Conservation (phyloP, 1,140 invertebrate genomes). For the Phymastichus coffea region DNA sequence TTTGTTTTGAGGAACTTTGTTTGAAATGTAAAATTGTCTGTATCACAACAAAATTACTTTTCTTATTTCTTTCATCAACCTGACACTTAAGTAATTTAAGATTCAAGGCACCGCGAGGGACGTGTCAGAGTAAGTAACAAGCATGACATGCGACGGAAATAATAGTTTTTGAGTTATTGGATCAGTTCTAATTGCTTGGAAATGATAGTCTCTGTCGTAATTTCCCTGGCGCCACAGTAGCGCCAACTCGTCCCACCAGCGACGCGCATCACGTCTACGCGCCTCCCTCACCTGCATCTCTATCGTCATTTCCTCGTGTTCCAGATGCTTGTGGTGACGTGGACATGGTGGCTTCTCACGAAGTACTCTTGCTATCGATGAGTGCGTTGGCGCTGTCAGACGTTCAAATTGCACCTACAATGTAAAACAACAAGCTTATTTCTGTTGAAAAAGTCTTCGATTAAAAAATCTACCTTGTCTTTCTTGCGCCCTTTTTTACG, state of each 20-base stretch:
- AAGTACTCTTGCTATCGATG: slow-evolving; percentile 42
- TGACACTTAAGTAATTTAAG: no score
- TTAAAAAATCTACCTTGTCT: background rate
- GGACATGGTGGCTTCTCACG: slow-evolving; percentile 35
- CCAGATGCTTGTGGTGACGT: slow-evolving; percentile 35
- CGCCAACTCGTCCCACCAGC: slow-evolving; percentile 44
- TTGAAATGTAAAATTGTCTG: no score
- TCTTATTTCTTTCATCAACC: no score
- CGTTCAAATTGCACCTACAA: slow-evolving; percentile 51
- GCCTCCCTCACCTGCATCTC: slow-evolving; percentile 34
- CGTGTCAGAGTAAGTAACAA: slow-evolving; percentile 2
- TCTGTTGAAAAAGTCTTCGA: background rate
- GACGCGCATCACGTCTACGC: slow-evolving; percentile 35
- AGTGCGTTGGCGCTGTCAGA: slow-evolving; percentile 56
- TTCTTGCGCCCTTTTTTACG: background rate
- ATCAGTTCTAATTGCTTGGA: slow-evolving; percentile 39
- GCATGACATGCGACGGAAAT: slow-evolving; percentile 34
- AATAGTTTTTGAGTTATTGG: slow-evolving; percentile 37
- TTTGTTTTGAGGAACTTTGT: no score
- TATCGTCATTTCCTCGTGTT: slow-evolving; percentile 25
- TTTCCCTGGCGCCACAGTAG: background rate
- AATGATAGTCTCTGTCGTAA: slow-evolving; percentile 21
- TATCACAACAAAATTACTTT: no score
- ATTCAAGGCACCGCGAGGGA: background rate
- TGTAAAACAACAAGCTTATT: background rate